Evolutionary conservation across 1,140 invertebrate genomes (phyloP).

Genomic region (Nasonia vitripennis): DNA sequence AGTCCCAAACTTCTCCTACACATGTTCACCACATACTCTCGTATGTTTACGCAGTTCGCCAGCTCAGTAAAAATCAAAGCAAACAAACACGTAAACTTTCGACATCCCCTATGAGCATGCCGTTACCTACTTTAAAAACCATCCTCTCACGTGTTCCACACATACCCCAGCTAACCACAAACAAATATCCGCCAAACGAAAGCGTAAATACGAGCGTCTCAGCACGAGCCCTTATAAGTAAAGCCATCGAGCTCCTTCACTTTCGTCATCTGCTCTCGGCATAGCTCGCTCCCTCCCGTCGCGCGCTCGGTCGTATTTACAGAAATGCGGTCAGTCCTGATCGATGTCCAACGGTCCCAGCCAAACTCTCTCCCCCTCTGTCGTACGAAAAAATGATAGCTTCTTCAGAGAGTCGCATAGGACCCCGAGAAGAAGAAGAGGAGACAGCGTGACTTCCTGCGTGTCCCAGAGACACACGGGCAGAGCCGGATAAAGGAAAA

Average conservation of each 20-base stretch:
- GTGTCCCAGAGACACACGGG: neutral
- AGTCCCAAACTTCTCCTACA: neutral
- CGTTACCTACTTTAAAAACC: neutral
- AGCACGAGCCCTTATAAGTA: neutral
- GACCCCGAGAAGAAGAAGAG: neutral
- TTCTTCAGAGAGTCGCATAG: constrained; percentile 16
- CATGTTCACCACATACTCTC: too few relatives aligned
- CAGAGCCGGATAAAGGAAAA: neutral
- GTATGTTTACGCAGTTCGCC: too few relatives aligned
- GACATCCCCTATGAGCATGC: neutral
- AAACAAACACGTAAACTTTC: neutral
- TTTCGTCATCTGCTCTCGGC: neutral
- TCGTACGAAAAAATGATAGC: constrained; percentile 25
- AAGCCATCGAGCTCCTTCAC: neutral
- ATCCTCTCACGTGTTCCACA: neutral
- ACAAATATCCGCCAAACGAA: constrained; percentile 42
- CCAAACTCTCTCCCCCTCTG: neutral
- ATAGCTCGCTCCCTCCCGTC: constrained; percentile 21
- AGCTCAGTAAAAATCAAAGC: neutral
- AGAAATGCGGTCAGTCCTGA: constrained; percentile 36
- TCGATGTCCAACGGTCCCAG: constrained; percentile 11
- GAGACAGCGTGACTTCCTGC: neutral
- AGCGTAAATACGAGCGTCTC: constrained; percentile 27
- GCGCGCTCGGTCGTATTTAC: constrained; percentile 19
- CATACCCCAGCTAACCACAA: neutral